Evolutionary conservation across 2,797 vertebrate species (phyloP).

Genomic region (Aplochiton taeniatus): DNA sequence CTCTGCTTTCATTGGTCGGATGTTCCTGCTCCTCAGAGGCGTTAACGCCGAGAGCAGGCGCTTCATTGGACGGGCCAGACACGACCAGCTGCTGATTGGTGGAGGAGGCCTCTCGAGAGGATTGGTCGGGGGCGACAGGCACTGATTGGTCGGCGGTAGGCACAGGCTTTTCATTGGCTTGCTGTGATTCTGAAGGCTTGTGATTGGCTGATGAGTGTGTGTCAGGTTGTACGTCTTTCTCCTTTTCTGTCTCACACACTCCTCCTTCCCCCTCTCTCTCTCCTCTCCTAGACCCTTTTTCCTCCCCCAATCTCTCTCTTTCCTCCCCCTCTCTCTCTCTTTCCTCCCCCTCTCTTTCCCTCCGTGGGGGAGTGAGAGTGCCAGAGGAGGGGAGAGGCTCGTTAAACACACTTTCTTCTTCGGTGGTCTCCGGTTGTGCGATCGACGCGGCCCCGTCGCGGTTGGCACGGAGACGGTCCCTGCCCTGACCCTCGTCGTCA

Average conservation of each 20-base stretch:
- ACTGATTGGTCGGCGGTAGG: slow-evolving; percentile 57
- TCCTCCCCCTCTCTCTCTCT: neutral
- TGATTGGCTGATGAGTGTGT: slow-evolving; percentile 18
- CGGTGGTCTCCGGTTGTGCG: no score
- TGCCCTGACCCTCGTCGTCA: slow-evolving; percentile 33
- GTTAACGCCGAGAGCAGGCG: slow-evolving; percentile 13
- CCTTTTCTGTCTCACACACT: slow-evolving; percentile 40
- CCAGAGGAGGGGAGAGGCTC: slow-evolving; percentile 13
- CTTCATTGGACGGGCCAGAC: slow-evolving; percentile 10
- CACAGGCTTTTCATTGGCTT: slow-evolving; percentile 45
- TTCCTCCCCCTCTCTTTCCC: slow-evolving; percentile 4
- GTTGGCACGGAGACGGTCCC: neutral
- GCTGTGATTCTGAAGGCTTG: slow-evolving; percentile 27
- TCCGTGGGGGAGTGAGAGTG: slow-evolving; percentile 5
- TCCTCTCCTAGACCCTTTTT: neutral
- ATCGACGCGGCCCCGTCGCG: no score
- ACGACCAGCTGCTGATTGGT: slow-evolving; percentile 8
- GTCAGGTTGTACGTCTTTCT: neutral
- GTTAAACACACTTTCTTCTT: no score
- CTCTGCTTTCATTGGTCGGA: neutral
- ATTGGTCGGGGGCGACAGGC: slow-evolving; percentile 35
- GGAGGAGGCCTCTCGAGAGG: slow-evolving; percentile 21
- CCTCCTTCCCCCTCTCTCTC: slow-evolving; percentile 16
- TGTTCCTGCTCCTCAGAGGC: slow-evolving; percentile 14
- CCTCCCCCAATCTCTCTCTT: neutral